These are phyloP conservation scores for Rhegmatorhina hoffmannsi DNA, from an alignment of 2,113 vertebrate genomes.

Conservation along the genomic window DNA sequence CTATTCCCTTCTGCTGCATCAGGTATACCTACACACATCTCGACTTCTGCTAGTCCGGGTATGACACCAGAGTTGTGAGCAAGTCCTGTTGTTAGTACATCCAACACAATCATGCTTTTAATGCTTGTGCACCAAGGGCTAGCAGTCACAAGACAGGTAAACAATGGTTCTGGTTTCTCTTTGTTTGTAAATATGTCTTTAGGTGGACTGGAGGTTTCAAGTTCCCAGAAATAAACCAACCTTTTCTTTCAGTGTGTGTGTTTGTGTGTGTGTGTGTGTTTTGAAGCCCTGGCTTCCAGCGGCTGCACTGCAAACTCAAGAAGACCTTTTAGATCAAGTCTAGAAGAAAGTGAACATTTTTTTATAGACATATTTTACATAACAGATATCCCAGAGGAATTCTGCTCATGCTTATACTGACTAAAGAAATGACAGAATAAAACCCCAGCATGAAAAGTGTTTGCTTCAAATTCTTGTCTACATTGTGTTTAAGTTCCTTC, in stretches of 20 bases:
- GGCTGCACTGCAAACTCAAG: not conserved
- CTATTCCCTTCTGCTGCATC: not conserved
- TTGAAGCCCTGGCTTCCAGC: not conserved
- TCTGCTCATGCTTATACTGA: not conserved
- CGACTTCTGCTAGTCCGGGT: not conserved
- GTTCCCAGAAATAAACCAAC: not conserved
- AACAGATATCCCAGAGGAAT: not conserved
- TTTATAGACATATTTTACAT: not conserved
- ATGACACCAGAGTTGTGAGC: accelerated
- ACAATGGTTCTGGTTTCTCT: not conserved
- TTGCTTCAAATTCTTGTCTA: not conserved
- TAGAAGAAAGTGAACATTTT: not conserved
- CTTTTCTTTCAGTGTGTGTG: not conserved
- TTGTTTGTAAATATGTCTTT: not conserved
- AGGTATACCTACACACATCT: not conserved
- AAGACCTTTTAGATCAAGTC: not conserved
- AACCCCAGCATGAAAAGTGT: not conserved
- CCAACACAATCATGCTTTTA: not conserved
- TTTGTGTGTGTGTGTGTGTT: not conserved
- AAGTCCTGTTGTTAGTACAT: not conserved
- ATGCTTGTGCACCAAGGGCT: not conserved
- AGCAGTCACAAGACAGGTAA: not conserved
- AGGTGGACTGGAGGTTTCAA: not conserved
- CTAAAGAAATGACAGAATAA: not conserved
- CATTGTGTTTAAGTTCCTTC: not conserved